A percentile compares a stretch with the other conserved stretches of the same genome.
Evolutionary conservation across 1,140 invertebrate species (phyloP).

Genomic region (Leptopilina boulardi): DNA sequence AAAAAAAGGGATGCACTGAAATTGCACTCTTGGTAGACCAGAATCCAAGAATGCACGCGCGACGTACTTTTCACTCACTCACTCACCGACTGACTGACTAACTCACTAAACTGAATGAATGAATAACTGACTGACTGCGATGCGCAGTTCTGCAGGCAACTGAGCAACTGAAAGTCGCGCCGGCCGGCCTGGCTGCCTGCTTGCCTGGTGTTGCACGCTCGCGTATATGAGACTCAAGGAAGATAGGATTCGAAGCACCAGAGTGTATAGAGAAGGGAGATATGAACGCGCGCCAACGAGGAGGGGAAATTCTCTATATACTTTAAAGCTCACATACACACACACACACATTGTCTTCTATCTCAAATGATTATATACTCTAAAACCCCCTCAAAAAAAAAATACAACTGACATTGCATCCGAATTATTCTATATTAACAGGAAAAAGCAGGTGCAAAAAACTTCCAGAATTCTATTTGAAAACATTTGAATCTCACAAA

Average conservation of each 20-base stretch:
- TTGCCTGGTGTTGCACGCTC: slow-evolving; percentile 62
- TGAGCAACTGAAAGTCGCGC: slow-evolving; percentile 59
- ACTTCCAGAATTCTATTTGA: no score
- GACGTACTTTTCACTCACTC: slow-evolving; percentile 46
- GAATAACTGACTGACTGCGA: slow-evolving; percentile 54
- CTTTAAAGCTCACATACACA: background rate
- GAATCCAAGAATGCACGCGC: slow-evolving; percentile 11
- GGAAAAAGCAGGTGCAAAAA: no score
- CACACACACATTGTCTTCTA: no score
- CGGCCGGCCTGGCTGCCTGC: slow-evolving; percentile 62
- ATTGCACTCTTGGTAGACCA: slow-evolving; percentile 39
- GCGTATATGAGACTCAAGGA: slow-evolving; percentile 48
- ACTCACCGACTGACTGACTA: slow-evolving; percentile 54
- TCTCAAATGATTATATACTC: no score
- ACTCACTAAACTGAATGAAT: slow-evolving; percentile 58
- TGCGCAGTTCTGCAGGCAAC: slow-evolving; percentile 57
- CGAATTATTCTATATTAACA: no score
- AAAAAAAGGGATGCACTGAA: slow-evolving; percentile 35
- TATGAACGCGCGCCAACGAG: slow-evolving; percentile 26
- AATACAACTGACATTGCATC: no score
- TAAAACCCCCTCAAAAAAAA: no score
- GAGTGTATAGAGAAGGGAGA: background rate
- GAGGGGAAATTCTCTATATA: slow-evolving; percentile 5
- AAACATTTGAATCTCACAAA: no score
- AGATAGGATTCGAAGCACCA: slow-evolving; percentile 43